Base-by-base conservation (phyloP, 1,140 invertebrate genomes). In the Megalopta genalis region DNA sequence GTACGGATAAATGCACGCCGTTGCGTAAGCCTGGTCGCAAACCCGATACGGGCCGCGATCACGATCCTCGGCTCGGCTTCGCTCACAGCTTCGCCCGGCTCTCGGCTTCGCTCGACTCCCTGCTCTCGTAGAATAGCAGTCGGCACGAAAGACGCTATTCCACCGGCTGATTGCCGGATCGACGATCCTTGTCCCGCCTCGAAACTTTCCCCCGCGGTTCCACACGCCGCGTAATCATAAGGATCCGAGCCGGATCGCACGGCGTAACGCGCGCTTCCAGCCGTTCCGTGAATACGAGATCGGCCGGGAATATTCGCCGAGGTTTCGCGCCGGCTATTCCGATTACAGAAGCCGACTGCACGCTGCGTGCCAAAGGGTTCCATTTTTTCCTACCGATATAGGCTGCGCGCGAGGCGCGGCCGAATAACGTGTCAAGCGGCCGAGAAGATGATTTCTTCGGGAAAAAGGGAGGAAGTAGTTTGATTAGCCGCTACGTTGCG, bases 1-100 rank as follows among this genome's bases (percentile, higher is more conserved):
- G 75, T 68, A 62, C 70, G 62, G 75, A 77, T 77, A 71, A 70
- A 77, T 70, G 75, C 67, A 70, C 57, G 59, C 27, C 21, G 46
- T 77, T 77, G 75, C 75, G 67, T 77, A 77, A 77, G 75, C 59
- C 75, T 77, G 70, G 75, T 67, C 75, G 75, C 75, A 42, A 32
- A 32, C 16, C 59, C 57, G 67, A 70, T 63, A 63, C 59, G 57
- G 16, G 27, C 57, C 66, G 66, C 57, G 75, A 77, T 76, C 52
- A 77, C 49, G 67, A 77, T 77, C 42, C n/a, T 10, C 9, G 57
- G 9, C 16, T 42, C 42, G 42, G 42, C 12, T 42, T 9, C 12
- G 42, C 42, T 46, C 10, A 32, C 32, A 32, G 32, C 32, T 32
- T 32, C 32, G 9, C 16, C 5, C 6, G 49, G 16, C 14, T 10